These are phyloP conservation scores for Patella depressa DNA, from an alignment of 2,888 invertebrate genomes.

Conservation along the genomic window DNA sequence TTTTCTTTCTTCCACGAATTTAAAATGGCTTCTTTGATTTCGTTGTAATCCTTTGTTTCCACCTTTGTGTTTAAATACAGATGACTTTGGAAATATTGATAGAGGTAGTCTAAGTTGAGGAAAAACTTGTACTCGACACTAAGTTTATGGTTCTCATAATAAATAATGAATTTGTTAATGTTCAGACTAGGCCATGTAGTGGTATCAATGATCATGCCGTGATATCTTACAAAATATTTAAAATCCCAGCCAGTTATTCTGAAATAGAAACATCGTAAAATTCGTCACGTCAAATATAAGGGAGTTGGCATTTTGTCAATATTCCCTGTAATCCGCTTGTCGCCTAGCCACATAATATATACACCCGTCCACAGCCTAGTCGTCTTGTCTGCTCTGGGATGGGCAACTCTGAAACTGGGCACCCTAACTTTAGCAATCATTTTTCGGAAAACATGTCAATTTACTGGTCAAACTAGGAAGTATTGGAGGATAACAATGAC, in stretches of 20 bases:
- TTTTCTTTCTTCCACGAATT: not conserved
- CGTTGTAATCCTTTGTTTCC: not conserved
- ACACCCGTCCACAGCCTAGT: no score
- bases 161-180: not conserved
- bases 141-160: not conserved
- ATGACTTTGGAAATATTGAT: not conserved
- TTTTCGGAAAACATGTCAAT: no score
- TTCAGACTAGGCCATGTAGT: not conserved
- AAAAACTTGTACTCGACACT: not conserved
- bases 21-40: not conserved
- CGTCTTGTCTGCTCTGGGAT: no score
- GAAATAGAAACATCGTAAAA: not conserved
- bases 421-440: no score
- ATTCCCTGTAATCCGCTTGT: no score
- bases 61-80: not conserved
- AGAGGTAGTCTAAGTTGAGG: not conserved
- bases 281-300: no score
- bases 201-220: not conserved
- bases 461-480: no score
- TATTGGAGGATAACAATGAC: no score
- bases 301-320: no score
- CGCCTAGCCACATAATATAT: no score
- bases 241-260: not conserved
- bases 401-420: no score
- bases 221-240: not conserved